Conservation (phyloP, 2,888 invertebrate genomes). For the Capitulum mitella region DNA sequence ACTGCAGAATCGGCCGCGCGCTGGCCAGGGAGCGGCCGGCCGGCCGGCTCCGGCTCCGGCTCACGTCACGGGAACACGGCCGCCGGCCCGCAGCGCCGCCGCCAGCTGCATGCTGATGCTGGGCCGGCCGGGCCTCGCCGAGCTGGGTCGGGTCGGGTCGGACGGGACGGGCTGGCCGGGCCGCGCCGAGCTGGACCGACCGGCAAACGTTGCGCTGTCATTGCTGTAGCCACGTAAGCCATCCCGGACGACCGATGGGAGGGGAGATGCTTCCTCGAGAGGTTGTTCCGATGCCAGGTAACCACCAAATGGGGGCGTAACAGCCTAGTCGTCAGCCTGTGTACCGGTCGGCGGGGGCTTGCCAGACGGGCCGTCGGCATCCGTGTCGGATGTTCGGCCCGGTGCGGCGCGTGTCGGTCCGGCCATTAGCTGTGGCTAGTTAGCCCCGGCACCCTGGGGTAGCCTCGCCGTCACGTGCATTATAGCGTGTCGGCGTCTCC, state of each 20-base stretch:
- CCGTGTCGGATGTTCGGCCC: not conserved
- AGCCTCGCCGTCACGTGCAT: not conserved
- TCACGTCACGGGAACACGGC: not conserved
- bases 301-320: too few relatives aligned
- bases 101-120: not conserved
- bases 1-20: not conserved
- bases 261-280: too few relatives aligned
- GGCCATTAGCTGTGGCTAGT: not conserved
- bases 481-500: constrained; percentile 1
- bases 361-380: not conserved
- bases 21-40: not conserved
- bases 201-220: too few relatives aligned
- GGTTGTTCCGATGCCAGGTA: too few relatives aligned
- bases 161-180: too few relatives aligned
- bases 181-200: too few relatives aligned
- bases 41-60: not conserved
- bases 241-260: too few relatives aligned
- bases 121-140: too few relatives aligned
- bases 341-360: too few relatives aligned
- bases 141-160: too few relatives aligned
- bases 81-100: not conserved
- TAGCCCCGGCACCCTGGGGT: not conserved
- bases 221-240: too few relatives aligned
- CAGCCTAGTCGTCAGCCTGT: not conserved
- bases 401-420: not conserved